Percentiles rank a stretch among this genome's conserved stretches.
These are phyloP conservation scores for Urocitellus parryii DNA, from an alignment of 2,113 vertebrate genomes.

Conservation along the genomic window DNA sequence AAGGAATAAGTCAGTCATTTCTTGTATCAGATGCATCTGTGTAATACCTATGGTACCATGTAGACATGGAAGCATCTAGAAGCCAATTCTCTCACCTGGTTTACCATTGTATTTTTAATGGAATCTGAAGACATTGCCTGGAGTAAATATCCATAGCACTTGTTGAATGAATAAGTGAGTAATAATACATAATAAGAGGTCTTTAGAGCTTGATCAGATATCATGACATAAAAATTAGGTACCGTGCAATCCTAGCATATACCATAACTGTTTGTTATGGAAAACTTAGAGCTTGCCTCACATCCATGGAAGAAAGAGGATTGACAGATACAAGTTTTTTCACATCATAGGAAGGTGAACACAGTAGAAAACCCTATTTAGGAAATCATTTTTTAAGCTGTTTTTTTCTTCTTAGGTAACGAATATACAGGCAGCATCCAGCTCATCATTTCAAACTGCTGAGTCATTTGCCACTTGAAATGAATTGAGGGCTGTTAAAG, in stretches of 20 bases:
- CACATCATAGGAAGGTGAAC: not conserved
- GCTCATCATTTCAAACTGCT: conserved; percentile 87
- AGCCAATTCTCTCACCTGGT: too few species aligned
- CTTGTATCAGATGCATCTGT: not conserved
- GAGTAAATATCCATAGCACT: not conserved
- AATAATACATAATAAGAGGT: not conserved
- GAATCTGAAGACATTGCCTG: not conserved
- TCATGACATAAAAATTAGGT: not conserved
- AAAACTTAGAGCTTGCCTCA: not conserved
- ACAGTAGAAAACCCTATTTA: conserved; percentile 74
- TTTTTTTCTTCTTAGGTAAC: conserved; percentile 84
- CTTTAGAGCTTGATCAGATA: not conserved
- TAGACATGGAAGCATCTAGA: not conserved
- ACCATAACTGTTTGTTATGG: not conserved
- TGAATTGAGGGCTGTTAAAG: conserved; percentile 90
- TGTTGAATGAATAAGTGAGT: not conserved
- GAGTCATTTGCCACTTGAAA: conserved; percentile 90
- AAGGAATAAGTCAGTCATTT: not conserved
- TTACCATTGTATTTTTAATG: not conserved
- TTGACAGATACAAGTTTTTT: not conserved
- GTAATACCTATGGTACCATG: not conserved
- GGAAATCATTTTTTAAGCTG: conserved; percentile 74
- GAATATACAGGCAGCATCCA: conserved; percentile 77
- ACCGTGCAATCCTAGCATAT: not conserved
- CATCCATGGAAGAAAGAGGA: not conserved